phyloP scores from a whole-genome alignment of 2,113 vertebrate species.

The Neodon shergylaensis region DNA sequence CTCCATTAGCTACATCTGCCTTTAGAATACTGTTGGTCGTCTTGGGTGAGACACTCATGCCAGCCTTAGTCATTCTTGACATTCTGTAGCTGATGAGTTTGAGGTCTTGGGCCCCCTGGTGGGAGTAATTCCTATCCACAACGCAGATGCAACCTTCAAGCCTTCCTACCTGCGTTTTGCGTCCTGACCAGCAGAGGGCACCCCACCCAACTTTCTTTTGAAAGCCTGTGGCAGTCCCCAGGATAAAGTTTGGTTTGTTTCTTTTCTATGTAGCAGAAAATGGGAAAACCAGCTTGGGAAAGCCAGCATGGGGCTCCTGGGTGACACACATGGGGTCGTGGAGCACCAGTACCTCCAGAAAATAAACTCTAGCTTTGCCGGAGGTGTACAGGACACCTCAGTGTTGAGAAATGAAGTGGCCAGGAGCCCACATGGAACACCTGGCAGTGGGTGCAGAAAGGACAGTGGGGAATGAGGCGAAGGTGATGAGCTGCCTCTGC shows the following conservation, averaged over 20 bases:
- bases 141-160: no score
- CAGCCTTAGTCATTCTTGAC: no score
- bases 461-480: background rate
- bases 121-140: accelerated
- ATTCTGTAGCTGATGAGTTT: background rate
- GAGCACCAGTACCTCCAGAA: accelerated
- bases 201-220: background rate
- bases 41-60: background rate
- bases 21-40: background rate
- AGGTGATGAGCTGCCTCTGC: background rate
- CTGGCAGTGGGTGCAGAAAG: background rate
- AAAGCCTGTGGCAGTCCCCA: background rate
- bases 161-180: background rate
- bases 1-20: background rate
- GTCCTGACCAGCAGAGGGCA: background rate
- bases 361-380: background rate
- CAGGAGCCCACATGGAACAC: no score
- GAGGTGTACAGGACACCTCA: background rate
- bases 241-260: background rate
- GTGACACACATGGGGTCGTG: background rate
- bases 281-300: background rate
- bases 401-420: background rate
- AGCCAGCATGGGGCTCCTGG: no score
- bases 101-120: background rate
- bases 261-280: background rate